phyloP scores from a whole-genome alignment of 2,113 vertebrate genomes.

The Synchiropus splendidus region DNA sequence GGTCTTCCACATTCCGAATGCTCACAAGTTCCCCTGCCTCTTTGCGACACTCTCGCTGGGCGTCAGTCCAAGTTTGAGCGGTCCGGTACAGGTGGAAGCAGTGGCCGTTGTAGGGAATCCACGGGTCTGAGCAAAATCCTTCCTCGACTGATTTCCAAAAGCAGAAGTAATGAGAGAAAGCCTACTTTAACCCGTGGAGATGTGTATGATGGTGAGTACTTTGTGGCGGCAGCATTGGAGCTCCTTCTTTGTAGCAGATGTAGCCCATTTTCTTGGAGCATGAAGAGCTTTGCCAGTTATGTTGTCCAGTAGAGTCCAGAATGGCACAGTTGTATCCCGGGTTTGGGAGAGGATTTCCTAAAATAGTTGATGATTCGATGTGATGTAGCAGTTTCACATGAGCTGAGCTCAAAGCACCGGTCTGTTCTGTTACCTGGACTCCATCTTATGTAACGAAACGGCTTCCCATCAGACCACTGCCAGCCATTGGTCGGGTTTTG shows the following conservation, averaged over 20 bases:
- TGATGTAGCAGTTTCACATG: background rate
- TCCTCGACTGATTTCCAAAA: constrained; percentile 48
- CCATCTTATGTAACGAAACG: constrained; percentile 86
- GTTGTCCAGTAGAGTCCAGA: constrained; percentile 66
- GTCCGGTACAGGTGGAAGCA: constrained; percentile 76
- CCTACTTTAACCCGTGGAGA: too few species aligned
- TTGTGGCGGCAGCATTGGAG: constrained; percentile 23
- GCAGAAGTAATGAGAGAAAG: background rate
- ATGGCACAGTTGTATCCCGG: constrained; percentile 78
- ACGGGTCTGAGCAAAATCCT: constrained; percentile 69
- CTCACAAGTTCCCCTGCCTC: constrained; percentile 79
- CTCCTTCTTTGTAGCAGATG: constrained; percentile 77
- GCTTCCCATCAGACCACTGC: constrained; percentile 78
- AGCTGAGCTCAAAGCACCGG: too few species aligned
- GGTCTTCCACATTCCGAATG: constrained; percentile 80
- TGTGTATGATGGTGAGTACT: too few species aligned
- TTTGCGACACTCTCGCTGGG: constrained; percentile 71
- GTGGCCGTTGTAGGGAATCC: constrained; percentile 79
- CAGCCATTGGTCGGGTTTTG: constrained; percentile 78
- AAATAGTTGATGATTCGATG: constrained; percentile 3
- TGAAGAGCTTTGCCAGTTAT: constrained; percentile 75
- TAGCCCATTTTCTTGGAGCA: constrained; percentile 80
- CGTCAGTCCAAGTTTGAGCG: constrained; percentile 70
- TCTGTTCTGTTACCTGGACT: constrained; percentile 71
- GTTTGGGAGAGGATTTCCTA: constrained; percentile 77